These are phyloP conservation scores for Hippocampus zosterae DNA, from an alignment of 2,113 vertebrate genomes.

Conservation along the genomic window DNA sequence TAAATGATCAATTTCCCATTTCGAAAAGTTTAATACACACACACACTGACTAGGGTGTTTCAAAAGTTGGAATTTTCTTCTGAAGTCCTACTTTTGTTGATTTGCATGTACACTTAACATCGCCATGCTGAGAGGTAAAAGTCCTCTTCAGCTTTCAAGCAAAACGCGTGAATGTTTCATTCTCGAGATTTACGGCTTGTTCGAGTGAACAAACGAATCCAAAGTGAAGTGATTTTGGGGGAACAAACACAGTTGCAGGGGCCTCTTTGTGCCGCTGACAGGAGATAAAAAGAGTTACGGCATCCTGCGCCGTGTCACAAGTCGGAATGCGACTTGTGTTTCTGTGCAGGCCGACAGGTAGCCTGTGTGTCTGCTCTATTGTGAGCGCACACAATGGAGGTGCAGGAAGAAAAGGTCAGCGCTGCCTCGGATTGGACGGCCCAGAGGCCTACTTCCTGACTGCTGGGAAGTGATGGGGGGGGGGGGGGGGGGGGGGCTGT, in stretches of 20 bases:
- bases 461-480: conserved; percentile 73
- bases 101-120: not conserved
- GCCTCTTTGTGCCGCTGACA: conserved; percentile 6
- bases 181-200: not conserved
- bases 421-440: conserved; percentile 67
- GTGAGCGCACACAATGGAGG: conserved; percentile 76
- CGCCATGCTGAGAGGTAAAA: not conserved
- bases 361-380: conserved; percentile 75
- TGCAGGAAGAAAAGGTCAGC: conserved; percentile 74
- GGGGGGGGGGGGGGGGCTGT: conserved; percentile 35
- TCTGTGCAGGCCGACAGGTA: conserved; percentile 59
- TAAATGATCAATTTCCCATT: no score
- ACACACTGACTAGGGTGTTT: no score
- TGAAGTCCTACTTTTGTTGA: no score
- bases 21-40: no score
- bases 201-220: not conserved
- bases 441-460: conserved; percentile 71
- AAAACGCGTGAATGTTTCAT: not conserved
- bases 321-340: conserved; percentile 41
- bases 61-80: no score
- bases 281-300: conserved; percentile 7
- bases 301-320: conserved; percentile 4
- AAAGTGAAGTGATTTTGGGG: not conserved
- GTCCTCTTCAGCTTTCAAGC: not conserved
- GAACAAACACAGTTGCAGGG: conserved; percentile 5